Evolutionary conservation across 2,113 vertebrate species (phyloP).

Genomic region (Ophiodon elongatus): DNA sequence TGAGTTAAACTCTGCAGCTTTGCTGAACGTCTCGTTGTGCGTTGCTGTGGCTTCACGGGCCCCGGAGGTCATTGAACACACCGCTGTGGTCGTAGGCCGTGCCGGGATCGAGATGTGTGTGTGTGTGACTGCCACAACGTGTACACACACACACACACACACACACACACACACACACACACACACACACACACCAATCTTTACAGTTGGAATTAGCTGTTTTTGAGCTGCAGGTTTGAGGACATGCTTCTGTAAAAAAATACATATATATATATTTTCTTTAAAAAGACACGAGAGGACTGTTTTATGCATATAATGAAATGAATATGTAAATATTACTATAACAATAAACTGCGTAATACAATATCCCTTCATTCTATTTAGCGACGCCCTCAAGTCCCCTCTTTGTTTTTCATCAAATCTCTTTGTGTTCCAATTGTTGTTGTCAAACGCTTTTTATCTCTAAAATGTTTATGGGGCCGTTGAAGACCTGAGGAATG

Average conservation of each 20-base stretch:
- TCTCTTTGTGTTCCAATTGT: neutral
- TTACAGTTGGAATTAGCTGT: neutral
- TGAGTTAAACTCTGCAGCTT: neutral
- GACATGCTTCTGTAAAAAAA: neutral
- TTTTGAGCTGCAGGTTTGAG: neutral
- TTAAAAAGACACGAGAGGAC: neutral
- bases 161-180: no score
- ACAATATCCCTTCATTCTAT: neutral
- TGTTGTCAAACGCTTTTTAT: neutral
- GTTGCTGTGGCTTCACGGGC: neutral
- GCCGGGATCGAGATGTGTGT: neutral
- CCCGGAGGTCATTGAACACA: conserved; percentile 22
- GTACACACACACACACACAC: neutral
- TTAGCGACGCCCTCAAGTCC: neutral
- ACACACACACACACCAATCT: neutral
- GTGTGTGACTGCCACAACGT: neutral
- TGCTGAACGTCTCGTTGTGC: neutral
- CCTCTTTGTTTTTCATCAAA: neutral
- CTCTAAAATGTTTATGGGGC: neutral
- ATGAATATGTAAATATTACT: neutral
- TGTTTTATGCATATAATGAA: neutral
- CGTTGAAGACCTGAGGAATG: neutral
- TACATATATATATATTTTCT: neutral
- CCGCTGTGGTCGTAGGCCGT: neutral
- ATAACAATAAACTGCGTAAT: neutral